These are phyloP conservation scores for Plebejus anna DNA, from an alignment of 2,888 invertebrate species.

Conservation along the genomic window DNA sequence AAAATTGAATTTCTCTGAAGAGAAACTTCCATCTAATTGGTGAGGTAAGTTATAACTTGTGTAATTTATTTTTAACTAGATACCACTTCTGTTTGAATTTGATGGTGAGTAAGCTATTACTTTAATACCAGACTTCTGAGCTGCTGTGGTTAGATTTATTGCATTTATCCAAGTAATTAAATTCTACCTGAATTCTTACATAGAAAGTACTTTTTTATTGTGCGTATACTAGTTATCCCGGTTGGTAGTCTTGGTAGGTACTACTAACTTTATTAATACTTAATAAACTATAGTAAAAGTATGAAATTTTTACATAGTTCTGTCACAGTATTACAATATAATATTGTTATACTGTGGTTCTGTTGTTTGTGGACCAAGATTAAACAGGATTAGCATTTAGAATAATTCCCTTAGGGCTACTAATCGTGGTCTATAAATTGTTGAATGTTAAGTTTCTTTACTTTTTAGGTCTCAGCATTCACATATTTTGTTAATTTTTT, in stretches of 20 bases:
- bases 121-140: not conserved
- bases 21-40: slow-evolving; percentile 12
- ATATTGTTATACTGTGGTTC: too few species aligned
- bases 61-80: slow-evolving; percentile 4
- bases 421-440: not conserved
- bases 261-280: too few species aligned
- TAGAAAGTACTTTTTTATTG: not conserved
- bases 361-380: too few species aligned
- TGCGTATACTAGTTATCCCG: not conserved
- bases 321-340: too few species aligned
- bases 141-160: not conserved
- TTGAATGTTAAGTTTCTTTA: too few species aligned
- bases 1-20: slow-evolving; percentile 1
- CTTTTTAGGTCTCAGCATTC: too few species aligned
- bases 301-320: too few species aligned
- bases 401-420: not conserved
- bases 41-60: slow-evolving; percentile 5
- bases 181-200: not conserved
- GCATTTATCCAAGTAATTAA: not conserved
- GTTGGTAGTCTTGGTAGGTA: not conserved
- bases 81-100: not conserved
- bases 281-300: too few species aligned
- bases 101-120: slow-evolving; percentile 13
- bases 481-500: too few species aligned
- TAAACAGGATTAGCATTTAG: not conserved